phyloP scores from a whole-genome alignment of 2,113 vertebrate species.

The Spea bombifrons region DNA sequence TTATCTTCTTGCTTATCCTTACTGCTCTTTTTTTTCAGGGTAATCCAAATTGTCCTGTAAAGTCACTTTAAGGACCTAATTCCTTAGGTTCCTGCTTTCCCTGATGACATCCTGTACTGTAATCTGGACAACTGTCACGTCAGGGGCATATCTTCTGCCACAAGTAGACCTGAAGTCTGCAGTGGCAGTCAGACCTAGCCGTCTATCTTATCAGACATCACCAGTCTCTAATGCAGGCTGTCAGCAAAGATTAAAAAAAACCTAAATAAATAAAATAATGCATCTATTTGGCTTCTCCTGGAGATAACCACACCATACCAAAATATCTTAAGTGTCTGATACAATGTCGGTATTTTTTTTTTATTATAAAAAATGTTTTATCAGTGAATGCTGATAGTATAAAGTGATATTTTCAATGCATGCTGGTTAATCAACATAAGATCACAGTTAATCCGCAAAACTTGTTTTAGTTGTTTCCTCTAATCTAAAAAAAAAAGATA shows the following conservation, averaged over 20 bases:
- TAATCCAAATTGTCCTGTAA: constrained; percentile 1
- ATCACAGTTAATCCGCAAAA: constrained; percentile 22
- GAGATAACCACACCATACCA: background rate
- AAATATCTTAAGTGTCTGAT: too few relatives aligned
- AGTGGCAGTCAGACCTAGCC: constrained; percentile 63
- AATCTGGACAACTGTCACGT: constrained; percentile 71
- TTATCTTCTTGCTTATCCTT: background rate
- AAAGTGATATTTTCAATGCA: background rate
- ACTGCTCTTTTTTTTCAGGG: background rate
- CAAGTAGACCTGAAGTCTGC: constrained; percentile 74
- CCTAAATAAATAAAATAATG: constrained; percentile 2
- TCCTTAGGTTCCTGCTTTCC: constrained; percentile 48
- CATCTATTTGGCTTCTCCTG: background rate
- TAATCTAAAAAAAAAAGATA: constrained; percentile 38
- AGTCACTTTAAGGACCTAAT: constrained; percentile 31
- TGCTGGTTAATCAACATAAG: background rate
- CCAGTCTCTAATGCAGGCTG: constrained; percentile 67
- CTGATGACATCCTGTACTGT: constrained; percentile 56
- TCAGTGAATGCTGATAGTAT: too few relatives aligned
- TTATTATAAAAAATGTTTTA: background rate
- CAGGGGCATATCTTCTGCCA: constrained; percentile 69
- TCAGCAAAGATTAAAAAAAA: constrained; percentile 59
- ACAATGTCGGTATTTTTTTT: too few relatives aligned
- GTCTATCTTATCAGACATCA: constrained; percentile 71
- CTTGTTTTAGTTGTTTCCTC: constrained; percentile 41